These are phyloP conservation scores for Triops cancriformis DNA, from an alignment of 1,140 invertebrate genomes.

Conservation along the genomic window DNA sequence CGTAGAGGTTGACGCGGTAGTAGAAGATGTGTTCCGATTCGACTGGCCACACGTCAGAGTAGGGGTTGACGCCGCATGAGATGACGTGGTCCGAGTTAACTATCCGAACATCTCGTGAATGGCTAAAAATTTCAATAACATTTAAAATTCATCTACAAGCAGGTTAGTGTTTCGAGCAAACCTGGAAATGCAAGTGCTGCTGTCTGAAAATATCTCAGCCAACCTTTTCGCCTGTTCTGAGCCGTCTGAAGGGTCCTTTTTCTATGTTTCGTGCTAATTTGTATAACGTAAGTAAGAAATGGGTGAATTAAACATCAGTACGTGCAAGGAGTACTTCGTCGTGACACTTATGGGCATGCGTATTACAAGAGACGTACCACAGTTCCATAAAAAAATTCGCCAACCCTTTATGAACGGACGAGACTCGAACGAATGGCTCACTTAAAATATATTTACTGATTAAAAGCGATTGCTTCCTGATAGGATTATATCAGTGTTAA, in stretches of 20 bases:
- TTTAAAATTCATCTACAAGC: not conserved
- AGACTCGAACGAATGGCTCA: too few species aligned
- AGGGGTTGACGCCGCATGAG: not conserved
- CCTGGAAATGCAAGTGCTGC: not conserved
- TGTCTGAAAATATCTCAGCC: not conserved
- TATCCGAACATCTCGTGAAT: not conserved
- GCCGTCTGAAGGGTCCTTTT: not conserved
- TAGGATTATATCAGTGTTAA: too few species aligned
- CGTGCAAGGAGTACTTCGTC: not conserved
- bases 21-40: not conserved
- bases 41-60: not conserved
- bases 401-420: too few species aligned
- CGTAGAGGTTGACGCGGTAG: not conserved
- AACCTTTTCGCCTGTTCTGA: not conserved
- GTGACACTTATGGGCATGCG: not conserved
- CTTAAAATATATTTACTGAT: too few species aligned
- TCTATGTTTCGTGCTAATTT: not conserved
- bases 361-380: too few species aligned
- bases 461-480: too few species aligned
- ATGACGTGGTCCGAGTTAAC: not conserved
- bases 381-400: too few species aligned
- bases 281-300: not conserved
- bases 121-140: not conserved
- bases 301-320: not conserved
- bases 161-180: not conserved